Conservation (phyloP, 2,797 vertebrate genomes). For the Epinephelus awoara region DNA sequence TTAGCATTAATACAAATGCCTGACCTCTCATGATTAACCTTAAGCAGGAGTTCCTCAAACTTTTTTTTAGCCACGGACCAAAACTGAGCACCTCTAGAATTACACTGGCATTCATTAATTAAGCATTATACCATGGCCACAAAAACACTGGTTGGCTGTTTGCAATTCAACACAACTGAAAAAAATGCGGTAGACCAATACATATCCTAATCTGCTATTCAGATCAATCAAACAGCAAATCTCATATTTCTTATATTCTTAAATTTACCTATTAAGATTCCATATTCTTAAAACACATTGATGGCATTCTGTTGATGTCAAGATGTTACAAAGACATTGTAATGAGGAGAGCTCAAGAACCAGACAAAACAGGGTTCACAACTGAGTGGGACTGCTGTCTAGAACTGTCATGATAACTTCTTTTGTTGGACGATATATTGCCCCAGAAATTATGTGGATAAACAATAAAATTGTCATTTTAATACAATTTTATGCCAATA, state of each 20-base stretch:
- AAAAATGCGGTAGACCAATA: not conserved
- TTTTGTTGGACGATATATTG: no score
- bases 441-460: no score
- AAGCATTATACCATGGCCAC: not conserved
- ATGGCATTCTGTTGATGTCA: not conserved
- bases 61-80: not conserved
- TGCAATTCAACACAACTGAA: not conserved
- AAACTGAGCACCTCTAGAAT: constrained; percentile 12
- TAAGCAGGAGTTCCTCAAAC: constrained; percentile 2
- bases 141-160: not conserved
- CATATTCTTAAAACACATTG: not conserved
- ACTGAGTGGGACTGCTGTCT: not conserved
- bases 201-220: not conserved
- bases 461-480: no score
- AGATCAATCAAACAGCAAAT: not conserved
- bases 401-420: no score
- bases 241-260: not conserved
- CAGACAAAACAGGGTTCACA: not conserved
- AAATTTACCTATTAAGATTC: not conserved
- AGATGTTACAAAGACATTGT: not conserved
- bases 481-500: no score
- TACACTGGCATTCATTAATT: constrained; percentile 1
- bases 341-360: not conserved
- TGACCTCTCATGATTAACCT: constrained; percentile 25
- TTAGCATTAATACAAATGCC: constrained; percentile 21